Base-by-base conservation (phyloP, 1,140 invertebrate genomes). In the Triops cancriformis region DNA sequence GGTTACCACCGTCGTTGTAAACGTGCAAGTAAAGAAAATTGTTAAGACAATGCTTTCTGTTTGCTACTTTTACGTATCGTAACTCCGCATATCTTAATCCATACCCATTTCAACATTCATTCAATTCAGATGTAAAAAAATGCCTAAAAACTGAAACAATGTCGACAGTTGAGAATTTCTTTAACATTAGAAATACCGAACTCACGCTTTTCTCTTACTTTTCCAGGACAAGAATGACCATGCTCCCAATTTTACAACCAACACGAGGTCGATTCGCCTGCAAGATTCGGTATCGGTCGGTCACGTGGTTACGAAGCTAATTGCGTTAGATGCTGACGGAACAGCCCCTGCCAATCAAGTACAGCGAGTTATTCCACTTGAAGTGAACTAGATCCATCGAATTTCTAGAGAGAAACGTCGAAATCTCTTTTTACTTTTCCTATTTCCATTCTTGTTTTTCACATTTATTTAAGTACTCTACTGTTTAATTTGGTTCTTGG, bases 201-300 rank as follows among this genome's bases (percentile, higher is more conserved):
- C 64, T 72, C 14, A 2, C 6, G 23, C 11, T 18, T 18, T 75
- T 23, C 72, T 37, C 80, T 82, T 11, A 79, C 76, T 74, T 83
- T 84, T 1, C 45, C 9, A 85, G 77, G 81, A 82, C 31, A 77
- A 82, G 12, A 87, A 87, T 76, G 81, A 85, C 43, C 81, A 83
- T 37, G 78, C 85, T 1, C 96, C 96, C 11, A 88, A 93, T 23
- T 97, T 97, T 82, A 91, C 91, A 2, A 89, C 90, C 1, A 88
- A 93, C 7, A 89, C 92, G 0, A 88, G 90, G 74, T 93, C 94
- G 0, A 90, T 95, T 10, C 92, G 92, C 0, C 85, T 96, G 7
- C 92, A 94, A 78, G 94, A 95, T 82, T 91, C 93, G 72, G 89
- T 91, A 0, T 86, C 91, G 0, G 92, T 95, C 79, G 94, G 94